Evolutionary conservation across 2,888 invertebrate genomes (phyloP), one percentile per base, ranked within the genome.

Genomic region (Anaspis maculata): DNA sequence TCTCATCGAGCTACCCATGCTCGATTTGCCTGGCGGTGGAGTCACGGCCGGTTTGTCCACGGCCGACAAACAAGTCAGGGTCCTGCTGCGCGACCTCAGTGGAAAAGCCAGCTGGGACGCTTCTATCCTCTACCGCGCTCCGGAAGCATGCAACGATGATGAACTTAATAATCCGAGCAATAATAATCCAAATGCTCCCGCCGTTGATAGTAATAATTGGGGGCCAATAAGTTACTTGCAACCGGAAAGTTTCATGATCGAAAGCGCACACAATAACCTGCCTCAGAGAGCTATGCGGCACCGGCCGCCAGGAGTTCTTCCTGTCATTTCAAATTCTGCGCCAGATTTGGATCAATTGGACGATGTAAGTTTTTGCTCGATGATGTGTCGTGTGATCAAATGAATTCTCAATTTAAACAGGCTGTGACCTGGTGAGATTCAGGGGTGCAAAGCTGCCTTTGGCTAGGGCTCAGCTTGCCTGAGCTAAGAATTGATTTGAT

Each of bases 21-120:
- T 90, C 37, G 83, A 89, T 50, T 71, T 83, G 43, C 85, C 89
- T 0, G 83, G 83, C 1, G 83, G 83, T 13, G 83, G 83, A 21
- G 78, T 79, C 10, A 83, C 83, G 1, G 73, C 78, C 52, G 88
- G 86, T 7, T 65, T 90, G 19, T 74, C 80, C 31, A 86, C 87
- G 1, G 85, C 86, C 3, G 79, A 82, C 48, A 83, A 83, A 27
- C 84, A 85, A 72, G 67, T 66, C 33, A 74, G 96, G 19, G 80
- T 95, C 13, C 68, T 96, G 9, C 68, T 95, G 39, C 74, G 96
- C 5, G 94, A 95, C 67, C 72, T 94, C 33, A 84, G 88, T 15
- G 95, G 96, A 28, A 96, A 95, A 68, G 87, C 89, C 29, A 89
- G 90, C 52, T 96, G 96, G 95, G 95, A 96, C 66, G 89, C 89